These are phyloP conservation scores for Tarsius wallacei DNA, from an alignment of 2,797 vertebrate genomes.

Conservation along the genomic window DNA sequence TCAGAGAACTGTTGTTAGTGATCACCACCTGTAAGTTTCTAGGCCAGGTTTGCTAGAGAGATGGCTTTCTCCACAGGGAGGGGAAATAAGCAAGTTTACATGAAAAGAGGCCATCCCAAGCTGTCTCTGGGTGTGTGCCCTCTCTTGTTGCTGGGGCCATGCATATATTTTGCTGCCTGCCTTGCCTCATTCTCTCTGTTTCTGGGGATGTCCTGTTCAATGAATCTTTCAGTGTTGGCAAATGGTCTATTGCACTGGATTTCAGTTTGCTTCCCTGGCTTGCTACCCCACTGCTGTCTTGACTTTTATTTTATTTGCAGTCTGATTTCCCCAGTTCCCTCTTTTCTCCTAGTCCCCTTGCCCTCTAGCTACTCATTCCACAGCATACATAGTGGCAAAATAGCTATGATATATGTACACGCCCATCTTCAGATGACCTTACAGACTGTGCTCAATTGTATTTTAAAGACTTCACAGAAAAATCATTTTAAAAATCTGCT, in stretches of 20 bases:
- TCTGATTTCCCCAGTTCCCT: neutral
- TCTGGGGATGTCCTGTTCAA: neutral
- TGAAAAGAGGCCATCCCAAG: neutral
- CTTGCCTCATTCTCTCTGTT: conserved; percentile 19
- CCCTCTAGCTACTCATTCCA: neutral
- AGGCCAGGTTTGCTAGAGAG: neutral
- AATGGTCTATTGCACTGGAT: neutral
- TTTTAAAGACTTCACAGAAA: conserved; percentile 26
- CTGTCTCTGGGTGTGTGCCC: neutral
- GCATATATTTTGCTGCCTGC: neutral
- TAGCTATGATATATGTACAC: neutral
- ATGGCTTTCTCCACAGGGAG: neutral
- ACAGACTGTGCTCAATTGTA: neutral
- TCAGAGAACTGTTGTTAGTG: neutral
- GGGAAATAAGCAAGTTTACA: neutral
- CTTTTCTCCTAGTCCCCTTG: neutral
- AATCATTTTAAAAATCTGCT: neutral
- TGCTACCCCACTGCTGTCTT: neutral
- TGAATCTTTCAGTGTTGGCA: neutral
- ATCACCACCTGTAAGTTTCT: neutral
- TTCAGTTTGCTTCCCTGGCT: conserved; percentile 54
- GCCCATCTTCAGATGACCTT: neutral
- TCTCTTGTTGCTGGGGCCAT: neutral
- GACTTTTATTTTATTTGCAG: neutral
- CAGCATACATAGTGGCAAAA: neutral